Percentiles rank a stretch among this genome's conserved stretches.
Conservation (phyloP, 1,140 invertebrate species). For the Phocides pigmalion region DNA sequence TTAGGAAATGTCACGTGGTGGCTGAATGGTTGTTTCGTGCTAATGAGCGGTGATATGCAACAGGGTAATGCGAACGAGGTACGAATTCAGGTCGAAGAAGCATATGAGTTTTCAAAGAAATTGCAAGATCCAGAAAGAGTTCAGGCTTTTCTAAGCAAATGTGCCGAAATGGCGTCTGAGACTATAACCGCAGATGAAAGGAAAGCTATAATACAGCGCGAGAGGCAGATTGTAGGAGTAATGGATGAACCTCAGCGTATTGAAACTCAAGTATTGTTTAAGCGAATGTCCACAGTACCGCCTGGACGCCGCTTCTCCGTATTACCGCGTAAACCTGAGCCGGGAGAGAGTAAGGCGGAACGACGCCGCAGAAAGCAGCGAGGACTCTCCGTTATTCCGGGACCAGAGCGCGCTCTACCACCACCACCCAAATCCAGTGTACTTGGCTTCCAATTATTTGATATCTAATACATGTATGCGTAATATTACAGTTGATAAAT, state of each 20-base stretch:
- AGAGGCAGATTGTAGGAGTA: slow-evolving; percentile 62
- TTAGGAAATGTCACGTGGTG: slow-evolving; percentile 76
- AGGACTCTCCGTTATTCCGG: slow-evolving; percentile 68
- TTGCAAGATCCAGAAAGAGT: slow-evolving; percentile 68
- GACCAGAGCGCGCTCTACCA: slow-evolving; percentile 56
- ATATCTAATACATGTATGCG: slow-evolving; percentile 48
- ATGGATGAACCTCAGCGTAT: slow-evolving; percentile 60
- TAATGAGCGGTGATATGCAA: slow-evolving; percentile 81
- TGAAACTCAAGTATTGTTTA: slow-evolving; percentile 69
- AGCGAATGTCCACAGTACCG: slow-evolving; percentile 72
- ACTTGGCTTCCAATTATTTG: slow-evolving; percentile 69
- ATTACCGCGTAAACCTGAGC: slow-evolving; percentile 59
- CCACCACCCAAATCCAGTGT: slow-evolving; percentile 60
- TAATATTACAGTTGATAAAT: neutral
- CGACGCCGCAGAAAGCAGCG: slow-evolving; percentile 56
- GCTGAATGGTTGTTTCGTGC: slow-evolving; percentile 78
- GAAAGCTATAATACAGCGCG: slow-evolving; percentile 65
- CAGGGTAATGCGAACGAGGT: slow-evolving; percentile 83
- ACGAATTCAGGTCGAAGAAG: slow-evolving; percentile 72
- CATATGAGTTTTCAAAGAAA: slow-evolving; percentile 72
- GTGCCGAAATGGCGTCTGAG: slow-evolving; percentile 65
- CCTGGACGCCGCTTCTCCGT: slow-evolving; percentile 68
- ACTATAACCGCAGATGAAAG: slow-evolving; percentile 63
- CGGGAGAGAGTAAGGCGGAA: slow-evolving; percentile 44
- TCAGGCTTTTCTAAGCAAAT: slow-evolving; percentile 68